A percentile compares a stretch with the other conserved stretches of the same genome.
phyloP scores from a whole-genome alignment of 2,888 invertebrate species.

The Meganola albula region DNA sequence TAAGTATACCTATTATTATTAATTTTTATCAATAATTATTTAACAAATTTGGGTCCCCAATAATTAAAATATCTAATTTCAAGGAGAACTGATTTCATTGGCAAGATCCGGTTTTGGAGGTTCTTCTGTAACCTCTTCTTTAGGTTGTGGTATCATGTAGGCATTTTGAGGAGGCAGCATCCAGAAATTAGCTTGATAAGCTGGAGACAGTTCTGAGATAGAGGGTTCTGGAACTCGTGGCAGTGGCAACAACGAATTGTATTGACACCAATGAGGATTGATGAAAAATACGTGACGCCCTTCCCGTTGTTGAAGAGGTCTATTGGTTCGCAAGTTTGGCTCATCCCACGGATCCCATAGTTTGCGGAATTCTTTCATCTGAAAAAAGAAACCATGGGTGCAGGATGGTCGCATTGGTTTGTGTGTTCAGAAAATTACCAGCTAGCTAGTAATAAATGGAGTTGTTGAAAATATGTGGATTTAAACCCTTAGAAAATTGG shows the following conservation, averaged over 20 bases:
- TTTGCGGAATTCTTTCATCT: conserved; percentile 77
- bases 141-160: conserved; percentile 15
- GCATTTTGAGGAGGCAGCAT: conserved; percentile 44
- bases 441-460: too few relatives aligned
- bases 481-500: too few relatives aligned
- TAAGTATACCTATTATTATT: too few relatives aligned
- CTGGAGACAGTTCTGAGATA: conserved; percentile 52
- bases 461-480: too few relatives aligned
- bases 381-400: conserved; percentile 14
- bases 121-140: too few relatives aligned
- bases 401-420: too few relatives aligned
- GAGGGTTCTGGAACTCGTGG: conserved; percentile 53
- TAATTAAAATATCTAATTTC: too few relatives aligned
- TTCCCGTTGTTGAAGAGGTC: conserved; percentile 61
- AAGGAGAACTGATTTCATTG: too few relatives aligned
- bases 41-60: too few relatives aligned
- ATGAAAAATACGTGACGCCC: conserved; percentile 72
- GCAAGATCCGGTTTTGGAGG: too few relatives aligned
- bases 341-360: conserved; percentile 72
- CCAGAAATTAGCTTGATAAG: conserved; percentile 38
- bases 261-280: conserved; percentile 68
- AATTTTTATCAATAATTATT: too few relatives aligned
- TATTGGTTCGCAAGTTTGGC: conserved; percentile 71
- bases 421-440: too few relatives aligned
- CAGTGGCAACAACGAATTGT: conserved; percentile 68